Percentiles rank a stretch among this genome's conserved stretches.
Evolutionary conservation across 2,888 invertebrate species (phyloP).

Genomic region (Entomobrya multifasciata): DNA sequence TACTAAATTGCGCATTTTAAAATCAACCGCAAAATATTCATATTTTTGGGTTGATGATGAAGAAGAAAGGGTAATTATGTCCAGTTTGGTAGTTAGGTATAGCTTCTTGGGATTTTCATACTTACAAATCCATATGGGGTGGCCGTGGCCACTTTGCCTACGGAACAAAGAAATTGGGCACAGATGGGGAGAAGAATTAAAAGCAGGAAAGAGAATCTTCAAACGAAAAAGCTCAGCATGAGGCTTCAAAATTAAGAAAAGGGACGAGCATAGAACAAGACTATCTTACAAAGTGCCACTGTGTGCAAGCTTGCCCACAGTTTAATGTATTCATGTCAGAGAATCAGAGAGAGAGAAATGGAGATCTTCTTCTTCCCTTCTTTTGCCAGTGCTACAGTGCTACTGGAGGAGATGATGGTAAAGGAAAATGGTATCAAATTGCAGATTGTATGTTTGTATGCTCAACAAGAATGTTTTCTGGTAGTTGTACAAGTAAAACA

Average conservation of each 20-base stretch:
- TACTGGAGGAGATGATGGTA: constrained; percentile 40
- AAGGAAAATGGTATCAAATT: constrained; percentile 1
- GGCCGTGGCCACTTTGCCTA: not conserved
- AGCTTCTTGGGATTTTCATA: constrained; percentile 33
- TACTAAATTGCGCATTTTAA: not conserved
- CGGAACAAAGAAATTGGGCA: not conserved
- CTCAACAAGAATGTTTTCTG: constrained; percentile 31
- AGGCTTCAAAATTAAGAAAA: constrained; percentile 14
- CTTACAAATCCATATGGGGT: constrained; percentile 36
- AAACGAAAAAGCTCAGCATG: constrained; percentile 23
- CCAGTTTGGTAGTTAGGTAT: constrained; percentile 42
- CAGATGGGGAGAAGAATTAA: constrained; percentile 20
- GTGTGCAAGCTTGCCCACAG: not conserved
- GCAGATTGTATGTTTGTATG: constrained; percentile 9
- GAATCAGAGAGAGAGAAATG: not conserved
- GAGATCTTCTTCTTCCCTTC: not conserved
- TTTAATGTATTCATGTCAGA: not conserved
- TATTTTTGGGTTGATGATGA: no score
- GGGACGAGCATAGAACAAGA: not conserved
- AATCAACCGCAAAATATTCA: no score
- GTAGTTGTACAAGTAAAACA: constrained; percentile 34
- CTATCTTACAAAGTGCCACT: not conserved
- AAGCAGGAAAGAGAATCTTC: not conserved
- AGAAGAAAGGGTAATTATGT: constrained; percentile 58
- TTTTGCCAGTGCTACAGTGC: not conserved